Conservation (phyloP, 1,140 invertebrate species). For the Idris sp. region DNA sequence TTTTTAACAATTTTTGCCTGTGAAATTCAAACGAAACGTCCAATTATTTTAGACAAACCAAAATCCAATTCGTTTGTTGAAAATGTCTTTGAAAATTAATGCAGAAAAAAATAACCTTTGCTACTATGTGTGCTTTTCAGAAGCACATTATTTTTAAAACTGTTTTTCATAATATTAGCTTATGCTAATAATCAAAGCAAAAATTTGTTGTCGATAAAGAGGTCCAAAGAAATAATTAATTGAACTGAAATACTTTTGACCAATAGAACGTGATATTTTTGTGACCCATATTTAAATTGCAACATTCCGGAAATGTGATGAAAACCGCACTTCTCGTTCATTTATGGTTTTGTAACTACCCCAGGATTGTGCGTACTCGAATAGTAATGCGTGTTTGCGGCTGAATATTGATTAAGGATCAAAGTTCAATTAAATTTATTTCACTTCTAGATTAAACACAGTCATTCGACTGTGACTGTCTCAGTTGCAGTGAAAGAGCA, state of each 20-base stretch:
- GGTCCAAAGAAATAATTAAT: constrained; percentile 2
- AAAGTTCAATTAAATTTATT: constrained; percentile 59
- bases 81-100: too few relatives aligned
- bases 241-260: background rate
- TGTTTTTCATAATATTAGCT: too few relatives aligned
- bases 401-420: constrained; percentile 60
- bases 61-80: too few relatives aligned
- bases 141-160: too few relatives aligned
- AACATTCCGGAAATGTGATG: constrained; percentile 16
- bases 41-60: too few relatives aligned
- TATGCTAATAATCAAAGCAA: too few relatives aligned
- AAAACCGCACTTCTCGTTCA: constrained; percentile 40
- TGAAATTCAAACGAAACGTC: too few relatives aligned
- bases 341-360: constrained; percentile 46
- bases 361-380: constrained; percentile 49
- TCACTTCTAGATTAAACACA: constrained; percentile 47
- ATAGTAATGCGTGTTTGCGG: constrained; percentile 57
- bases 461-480: constrained; percentile 41
- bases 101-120: too few relatives aligned
- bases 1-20: too few relatives aligned
- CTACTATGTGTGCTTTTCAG: too few relatives aligned
- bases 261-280: constrained; percentile 20
- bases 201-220: too few relatives aligned
- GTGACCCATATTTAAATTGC: constrained; percentile 20
- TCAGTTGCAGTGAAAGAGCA: constrained; percentile 37